These are phyloP conservation scores for Laticauda laticaudata DNA, from an alignment of 2,113 vertebrate species.

Conservation along the genomic window DNA sequence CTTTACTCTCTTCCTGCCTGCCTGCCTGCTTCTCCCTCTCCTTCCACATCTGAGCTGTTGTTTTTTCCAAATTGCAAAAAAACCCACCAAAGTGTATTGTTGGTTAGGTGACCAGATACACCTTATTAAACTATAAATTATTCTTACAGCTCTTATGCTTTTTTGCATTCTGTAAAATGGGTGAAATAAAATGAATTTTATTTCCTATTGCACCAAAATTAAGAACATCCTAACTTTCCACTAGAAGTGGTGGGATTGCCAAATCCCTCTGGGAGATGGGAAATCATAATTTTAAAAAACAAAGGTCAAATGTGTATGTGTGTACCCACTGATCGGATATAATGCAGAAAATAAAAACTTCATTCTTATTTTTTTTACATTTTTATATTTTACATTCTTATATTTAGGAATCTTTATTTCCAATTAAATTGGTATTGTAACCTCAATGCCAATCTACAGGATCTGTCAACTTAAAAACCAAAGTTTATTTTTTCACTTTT, in stretches of 20 bases:
- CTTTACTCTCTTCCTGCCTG: accelerated
- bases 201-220: slow-evolving; percentile 12
- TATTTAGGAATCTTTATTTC: slow-evolving; percentile 13
- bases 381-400: not conserved
- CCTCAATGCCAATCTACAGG: slow-evolving; percentile 22
- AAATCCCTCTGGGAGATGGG: not conserved
- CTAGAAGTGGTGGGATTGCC: not conserved
- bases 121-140: slow-evolving; percentile 17
- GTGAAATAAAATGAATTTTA: slow-evolving; percentile 26
- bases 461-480: not conserved
- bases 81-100: not conserved
- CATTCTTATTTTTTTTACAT: not conserved
- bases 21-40: not conserved
- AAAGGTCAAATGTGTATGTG: not conserved
- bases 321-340: slow-evolving; percentile 22
- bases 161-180: slow-evolving; percentile 38
- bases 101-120: not conserved
- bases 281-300: slow-evolving; percentile 21
- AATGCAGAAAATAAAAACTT: not conserved
- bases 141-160: not conserved
- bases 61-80: not conserved
- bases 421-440: not conserved
- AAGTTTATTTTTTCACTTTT: not conserved
- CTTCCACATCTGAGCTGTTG: not conserved
- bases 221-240: slow-evolving; percentile 28